Base-by-base conservation (phyloP, 2,888 invertebrate species). In the Osmoderma eremita region DNA sequence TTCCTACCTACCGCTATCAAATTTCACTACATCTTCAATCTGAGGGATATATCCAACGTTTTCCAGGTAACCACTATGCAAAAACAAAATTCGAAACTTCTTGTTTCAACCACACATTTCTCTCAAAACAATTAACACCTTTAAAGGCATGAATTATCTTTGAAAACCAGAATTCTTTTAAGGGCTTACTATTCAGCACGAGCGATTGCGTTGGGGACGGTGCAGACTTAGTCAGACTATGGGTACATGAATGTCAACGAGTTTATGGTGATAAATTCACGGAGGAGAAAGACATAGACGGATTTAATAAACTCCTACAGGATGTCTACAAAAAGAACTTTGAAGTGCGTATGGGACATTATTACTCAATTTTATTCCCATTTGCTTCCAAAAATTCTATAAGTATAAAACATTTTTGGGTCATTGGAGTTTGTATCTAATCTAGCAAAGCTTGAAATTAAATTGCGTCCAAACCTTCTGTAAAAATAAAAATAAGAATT, bases 1-100 rank as follows among this genome's bases (percentile, higher is more conserved):
- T 98, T 97, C 82, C 84, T 97, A 68, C 98, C 98, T 0, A 98
- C 97, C 1, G 97, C 97, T 1, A 91, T 95, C 62, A 98, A 98
- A 82, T 98, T 96, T 77, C 98, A 98, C 82, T 98, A 98, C 78
- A 91, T 97, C 75, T 98, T 98, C 82, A 98, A 98, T 84, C 86
- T 98, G 67, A 85, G 98, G 67, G 98, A 98, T 81, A 87, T 98
- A 65, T 97, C 97, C 2, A 97, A 97, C 80, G 91, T 97, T 64
- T 98, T 97, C 80, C 95, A 95, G 89, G 94, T 92, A 84, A 75
- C 68, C 73, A 66, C 30, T 6, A 30, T 8, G 5, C 2, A 6
- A 5, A 30, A 30, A 18, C 6, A 8, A n/a, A n/a, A n/a, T n/a
- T n/a, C n/a, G n/a, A n/a, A n/a, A n/a, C n/a, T n/a, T n/a, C n/a